Base-by-base conservation (phyloP, 2,113 vertebrate genomes). In the Crypturellus undulatus region DNA sequence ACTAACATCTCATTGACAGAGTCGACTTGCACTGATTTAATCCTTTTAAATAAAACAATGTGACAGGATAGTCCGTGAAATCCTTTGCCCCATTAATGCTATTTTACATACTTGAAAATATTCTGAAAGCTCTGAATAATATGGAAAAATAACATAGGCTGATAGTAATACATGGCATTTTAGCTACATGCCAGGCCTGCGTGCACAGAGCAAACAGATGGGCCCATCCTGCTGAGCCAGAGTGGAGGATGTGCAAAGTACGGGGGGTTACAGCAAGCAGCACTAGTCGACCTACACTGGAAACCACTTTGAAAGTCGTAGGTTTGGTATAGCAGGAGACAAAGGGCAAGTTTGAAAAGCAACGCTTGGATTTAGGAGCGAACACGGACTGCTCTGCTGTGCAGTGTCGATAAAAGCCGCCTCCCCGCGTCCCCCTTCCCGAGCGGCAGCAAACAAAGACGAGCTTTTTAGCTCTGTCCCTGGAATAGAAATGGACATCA, bases 401-500 rank as follows among this genome's bases (percentile, higher is more conserved):
- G 76, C 80, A 68, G 22, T 83, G 14, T 8, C 71, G 92, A 88
- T 84, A 25, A 89, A 96, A 89, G 80, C 19, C 52, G 17, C 79
- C 79, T 83, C 30, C 90, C 64, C 5, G 0, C 76, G 13, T 42
- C 76, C 65, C 80, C n/a, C 3, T 34, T 36, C 32, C 43, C 21
- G 80, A 81, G 83, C 64, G 62, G 63, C 3, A 30, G 67, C 71
- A 52, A 73, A 97, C 95, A 97, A 97, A 97, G 93, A 81, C 5
- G 0, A 70, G 84, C 92, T 94, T 94, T 83, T 93, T 89, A 95
- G 96, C 89, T 93, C 94, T 24, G 76, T 81, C 95, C 95, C 86
- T 79, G 82, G 42, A 42, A 95, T 72, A 64, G 92, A 96, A 96
- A 94, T 76, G 94, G 94, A 92, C 96, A 96, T 90, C 94, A 96